Base-by-base conservation (phyloP, 1,140 invertebrate species). In the Aradophagus sp. region DNA sequence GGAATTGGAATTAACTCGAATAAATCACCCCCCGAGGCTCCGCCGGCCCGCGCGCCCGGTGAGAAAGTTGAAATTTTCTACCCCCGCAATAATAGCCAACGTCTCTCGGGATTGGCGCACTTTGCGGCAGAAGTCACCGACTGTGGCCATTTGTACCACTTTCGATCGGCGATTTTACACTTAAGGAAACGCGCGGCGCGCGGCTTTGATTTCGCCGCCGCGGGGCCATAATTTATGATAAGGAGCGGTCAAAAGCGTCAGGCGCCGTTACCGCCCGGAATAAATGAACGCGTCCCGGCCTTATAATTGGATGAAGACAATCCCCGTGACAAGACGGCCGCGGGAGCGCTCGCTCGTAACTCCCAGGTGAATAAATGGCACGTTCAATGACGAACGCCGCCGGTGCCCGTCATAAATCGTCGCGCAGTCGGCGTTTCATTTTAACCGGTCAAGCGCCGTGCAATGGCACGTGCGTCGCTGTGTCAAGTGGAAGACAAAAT, bases 1-100 rank as follows among this genome's bases (percentile, higher is more conserved):
- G 84, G 84, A 86, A 86, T 86, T 85, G 84, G 84, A 86, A 85
- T 85, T 85, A 86, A 85, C 82, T 85, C 78, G 79, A 84, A 86
- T 85, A 86, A 85, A 86, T 85, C 84, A 86, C 81, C 81, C n/a
- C 77, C 74, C 73, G 74, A 76, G 77, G 74, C 79, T 81, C 79
- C 74, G 77, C 66, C 61, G 74, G 71, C 74, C 41, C 78, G 76
- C 74, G 73, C 44, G 48, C 35, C 53, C 4, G 4, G 20, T 67
- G 65, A 72, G 69, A 75, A 76, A 82, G 76, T 76, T 79, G 66
- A 79, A 84, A 84, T 81, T 82, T 83, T 81, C 80, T 79, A 81
- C 78, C 73, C 72, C 77, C 74, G 71, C 75, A 78, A 79, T 79
- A 76, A 74, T 75, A 76, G 69, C 76, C 65, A 44, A 31, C 72